Evolutionary conservation across 2,113 vertebrate species (phyloP), one percentile per base, ranked within the genome.

Genomic region (Oryzias javanicus): DNA sequence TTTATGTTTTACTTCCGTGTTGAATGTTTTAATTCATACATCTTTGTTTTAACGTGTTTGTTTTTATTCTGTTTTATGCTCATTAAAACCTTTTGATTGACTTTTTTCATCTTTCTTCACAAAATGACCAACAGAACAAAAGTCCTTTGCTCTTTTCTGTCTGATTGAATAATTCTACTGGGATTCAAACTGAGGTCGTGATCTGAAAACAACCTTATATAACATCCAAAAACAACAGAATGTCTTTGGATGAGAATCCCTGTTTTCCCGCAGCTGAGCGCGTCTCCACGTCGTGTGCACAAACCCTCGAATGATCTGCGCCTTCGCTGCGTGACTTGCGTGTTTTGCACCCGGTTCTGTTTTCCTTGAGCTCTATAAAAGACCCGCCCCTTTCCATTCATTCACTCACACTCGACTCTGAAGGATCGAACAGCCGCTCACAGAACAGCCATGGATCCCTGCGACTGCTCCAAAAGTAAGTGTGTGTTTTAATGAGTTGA

Each of bases 391-490:
- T 14, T 2, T 16, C 0, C 2, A 0, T 0, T 16, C 0, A 6
- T 0, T 27, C 45, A 74, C 17, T 15, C 12, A 7, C 16, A 5
- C 24, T 4, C 57, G 20, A 1, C 12, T 14, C 56, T 20, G 25
- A 2, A 45, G n/a, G n/a, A 16, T 15, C 1, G 5, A 19, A 5
- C 7, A 17, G 24, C 19, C 18, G 5, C 12, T 13, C 13, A 17
- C 14, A 14, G 1, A 16, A 44, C 5, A 44, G 16, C 1, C 22
- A 92, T 92, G 91, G 90, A 92, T 35, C 90, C 90, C 4, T 92
- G 91, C 41, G 88, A 90, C 2, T 92, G 91, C 76, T 14, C 86
- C 17, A 92, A 92, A 65, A 82, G 91, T 92, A 67, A 90, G 91
- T 86, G 10, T 35, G 35, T 12, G 35, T 2, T 35, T 10, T 35